Percentiles rank a stretch among this genome's conserved stretches.
Evolutionary conservation across 2,113 vertebrate species (phyloP).

Genomic region (Leptobrachium ailaonicum): DNA sequence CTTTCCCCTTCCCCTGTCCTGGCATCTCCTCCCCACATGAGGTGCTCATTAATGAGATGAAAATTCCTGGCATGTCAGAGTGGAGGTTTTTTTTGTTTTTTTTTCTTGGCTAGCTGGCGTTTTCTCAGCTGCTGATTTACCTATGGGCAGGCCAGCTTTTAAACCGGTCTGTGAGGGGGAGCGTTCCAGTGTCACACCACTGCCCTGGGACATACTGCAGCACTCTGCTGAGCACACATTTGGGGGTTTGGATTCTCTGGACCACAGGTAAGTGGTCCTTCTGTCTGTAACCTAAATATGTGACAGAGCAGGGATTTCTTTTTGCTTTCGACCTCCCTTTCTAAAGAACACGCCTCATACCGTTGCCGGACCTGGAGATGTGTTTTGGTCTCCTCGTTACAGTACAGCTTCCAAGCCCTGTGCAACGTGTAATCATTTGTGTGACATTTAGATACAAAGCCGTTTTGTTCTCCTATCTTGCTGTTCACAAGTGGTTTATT

Average conservation of each 20-base stretch:
- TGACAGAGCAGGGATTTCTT: background rate
- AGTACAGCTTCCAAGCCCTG: no score
- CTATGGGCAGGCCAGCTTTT: slow-evolving; percentile 16
- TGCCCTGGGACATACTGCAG: background rate
- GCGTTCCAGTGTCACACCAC: background rate
- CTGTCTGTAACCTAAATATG: background rate
- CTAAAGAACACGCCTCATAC: background rate
- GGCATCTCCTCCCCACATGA: slow-evolving; percentile 28
- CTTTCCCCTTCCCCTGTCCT: background rate
- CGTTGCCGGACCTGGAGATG: background rate
- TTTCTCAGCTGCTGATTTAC: slow-evolving; percentile 41
- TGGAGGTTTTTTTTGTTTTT: slow-evolving; percentile 10
- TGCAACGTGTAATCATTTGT: no score
- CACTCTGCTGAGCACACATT: background rate
- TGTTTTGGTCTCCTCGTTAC: no score
- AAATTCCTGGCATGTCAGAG: slow-evolving; percentile 47
- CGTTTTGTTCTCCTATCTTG: no score
- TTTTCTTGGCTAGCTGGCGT: slow-evolving; percentile 12
- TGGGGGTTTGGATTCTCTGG: background rate
- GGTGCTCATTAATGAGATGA: slow-evolving; percentile 43
- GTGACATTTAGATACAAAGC: no score
- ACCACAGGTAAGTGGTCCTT: slow-evolving; percentile 8
- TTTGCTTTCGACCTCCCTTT: background rate
- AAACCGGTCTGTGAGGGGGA: slow-evolving; percentile 4
- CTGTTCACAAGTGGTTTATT: no score